Conservation (phyloP, 2,797 vertebrate species). For the Sebastes wilsoni region DNA sequence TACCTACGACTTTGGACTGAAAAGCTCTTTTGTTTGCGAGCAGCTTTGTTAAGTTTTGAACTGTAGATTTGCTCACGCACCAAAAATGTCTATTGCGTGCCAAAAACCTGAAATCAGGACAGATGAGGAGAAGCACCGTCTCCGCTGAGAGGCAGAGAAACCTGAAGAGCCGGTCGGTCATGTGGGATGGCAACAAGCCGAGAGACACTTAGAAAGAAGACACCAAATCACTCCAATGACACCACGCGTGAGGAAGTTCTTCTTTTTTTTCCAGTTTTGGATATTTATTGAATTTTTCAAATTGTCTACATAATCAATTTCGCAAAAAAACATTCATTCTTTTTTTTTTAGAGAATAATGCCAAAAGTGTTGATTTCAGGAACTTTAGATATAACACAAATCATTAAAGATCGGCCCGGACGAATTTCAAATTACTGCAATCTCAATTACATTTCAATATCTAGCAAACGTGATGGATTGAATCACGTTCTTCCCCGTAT, state of each 20-base stretch:
- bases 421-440: not conserved
- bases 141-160: not conserved
- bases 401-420: not conserved
- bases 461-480: not conserved
- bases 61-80: not conserved
- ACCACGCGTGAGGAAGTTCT: not conserved
- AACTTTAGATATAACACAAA: not conserved
- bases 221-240: not conserved
- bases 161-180: constrained; percentile 16
- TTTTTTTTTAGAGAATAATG: not conserved
- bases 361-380: not conserved
- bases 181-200: not conserved
- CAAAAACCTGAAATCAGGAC: not conserved
- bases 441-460: not conserved
- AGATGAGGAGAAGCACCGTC: accelerated
- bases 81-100: not conserved
- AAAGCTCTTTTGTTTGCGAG: not conserved
- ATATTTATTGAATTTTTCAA: constrained; percentile 41
- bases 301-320: not conserved
- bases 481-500: not conserved
- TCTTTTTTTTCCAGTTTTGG: not conserved
- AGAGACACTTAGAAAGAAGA: not conserved
- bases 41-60: not conserved
- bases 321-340: not conserved
- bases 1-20: not conserved